Evolutionary conservation across 2,888 invertebrate genomes (phyloP), one percentile per base, ranked within the genome.

Genomic region (Seladonia tumulorum): DNA sequence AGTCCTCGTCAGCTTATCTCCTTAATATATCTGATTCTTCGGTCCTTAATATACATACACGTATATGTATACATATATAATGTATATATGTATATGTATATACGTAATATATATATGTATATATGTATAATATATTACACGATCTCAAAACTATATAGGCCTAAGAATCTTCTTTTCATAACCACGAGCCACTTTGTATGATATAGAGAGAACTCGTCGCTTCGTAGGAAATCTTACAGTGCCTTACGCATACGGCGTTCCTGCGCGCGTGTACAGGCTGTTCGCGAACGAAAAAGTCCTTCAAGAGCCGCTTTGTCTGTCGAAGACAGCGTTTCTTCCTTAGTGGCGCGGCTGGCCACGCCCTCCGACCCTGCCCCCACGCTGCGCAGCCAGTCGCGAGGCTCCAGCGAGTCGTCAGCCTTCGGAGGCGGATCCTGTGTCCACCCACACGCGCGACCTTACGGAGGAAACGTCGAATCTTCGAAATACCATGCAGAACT

Each of bases 191-290:
- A 87, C 87, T 84, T 83, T 85, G 81, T 82, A 83, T 86, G 89
- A 91, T 92, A 92, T 87, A 89, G 90, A 92, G 90, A 91, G 85
- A 79, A 78, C 87, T 89, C 87, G 87, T 85, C 87, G 80, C 79
- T 82, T 83, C 66, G 84, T 89, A 90, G 90, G 91, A 91, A 91
- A 91, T 87, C 87, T 86, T 92, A 90, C 83, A 78, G 39, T 68
- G 82, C 79, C 82, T 49, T 76, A 81, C 39, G 74, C 81, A 42
- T 74, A 79, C 16, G 72, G 35, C 45, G n/a, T 14, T 14, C 35
- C 5, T 22, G 29, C 42, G n/a, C 72, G 35, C 45, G 73, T 29
- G 47, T 12, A 73, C 76, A 77, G 49, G 49, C 10, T 39, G 49
- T n/a, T 35, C 49, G 5, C n/a, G 5, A 25, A 63, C 35, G 71